These are phyloP conservation scores for Scolopax rusticola DNA, from an alignment of 2,797 vertebrate genomes.

Conservation along the genomic window DNA sequence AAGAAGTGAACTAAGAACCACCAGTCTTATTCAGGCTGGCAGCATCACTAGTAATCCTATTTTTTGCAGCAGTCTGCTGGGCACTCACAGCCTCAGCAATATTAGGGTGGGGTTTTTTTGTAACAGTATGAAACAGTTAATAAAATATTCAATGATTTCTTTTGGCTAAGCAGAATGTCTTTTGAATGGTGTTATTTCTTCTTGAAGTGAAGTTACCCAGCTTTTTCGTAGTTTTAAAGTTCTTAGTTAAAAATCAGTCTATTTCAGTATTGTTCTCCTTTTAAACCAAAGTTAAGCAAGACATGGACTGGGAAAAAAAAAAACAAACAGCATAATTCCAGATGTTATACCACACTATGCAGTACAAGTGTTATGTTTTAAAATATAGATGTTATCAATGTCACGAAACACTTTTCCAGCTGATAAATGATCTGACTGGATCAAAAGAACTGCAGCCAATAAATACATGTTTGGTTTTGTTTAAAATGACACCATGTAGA, in stretches of 20 bases:
- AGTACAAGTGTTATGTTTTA: neutral
- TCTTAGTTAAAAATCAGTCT: slow-evolving; percentile 16
- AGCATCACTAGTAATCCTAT: neutral
- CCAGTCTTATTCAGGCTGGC: neutral
- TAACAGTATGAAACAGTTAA: neutral
- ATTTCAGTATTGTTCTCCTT: neutral
- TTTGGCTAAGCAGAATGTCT: neutral
- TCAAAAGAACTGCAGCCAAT: neutral
- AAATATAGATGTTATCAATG: neutral
- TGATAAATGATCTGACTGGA: neutral
- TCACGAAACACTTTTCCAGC: neutral
- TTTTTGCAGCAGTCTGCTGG: neutral
- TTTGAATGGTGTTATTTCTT: neutral
- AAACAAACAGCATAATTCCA: neutral
- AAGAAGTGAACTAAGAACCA: neutral
- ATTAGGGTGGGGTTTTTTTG: neutral
- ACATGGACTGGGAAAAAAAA: neutral
- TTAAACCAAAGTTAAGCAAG: slow-evolving; percentile 12
- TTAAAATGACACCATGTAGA: neutral
- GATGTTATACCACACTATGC: neutral
- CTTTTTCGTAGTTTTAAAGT: slow-evolving; percentile 9
- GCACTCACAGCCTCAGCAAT: neutral
- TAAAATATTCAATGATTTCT: neutral
- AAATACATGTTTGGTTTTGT: neutral
- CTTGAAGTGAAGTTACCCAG: neutral